A percentile compares a stretch with the other conserved stretches of the same genome.
Conservation (phyloP, 2,113 vertebrate genomes). For the Paraplagusia blochii region DNA sequence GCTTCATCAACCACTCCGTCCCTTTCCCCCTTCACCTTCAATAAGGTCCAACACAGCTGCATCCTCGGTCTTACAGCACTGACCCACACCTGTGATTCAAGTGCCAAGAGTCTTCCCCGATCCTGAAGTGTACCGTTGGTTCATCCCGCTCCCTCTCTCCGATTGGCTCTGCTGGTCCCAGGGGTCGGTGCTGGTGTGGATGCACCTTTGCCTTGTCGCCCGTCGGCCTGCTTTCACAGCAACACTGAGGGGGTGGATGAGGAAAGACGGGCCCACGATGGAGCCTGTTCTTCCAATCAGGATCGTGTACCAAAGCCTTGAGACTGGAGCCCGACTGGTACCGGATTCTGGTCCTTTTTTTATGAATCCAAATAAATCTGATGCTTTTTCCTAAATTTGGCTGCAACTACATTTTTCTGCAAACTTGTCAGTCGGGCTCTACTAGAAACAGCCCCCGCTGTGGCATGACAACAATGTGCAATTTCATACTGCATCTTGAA, state of each 20-base stretch:
- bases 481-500: constrained; percentile 71
- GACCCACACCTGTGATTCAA: constrained; percentile 69
- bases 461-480: constrained; percentile 66
- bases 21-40: constrained; percentile 19
- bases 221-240: not conserved
- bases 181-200: constrained; percentile 32
- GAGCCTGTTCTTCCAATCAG: constrained; percentile 72
- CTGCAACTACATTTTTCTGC: too few relatives aligned
- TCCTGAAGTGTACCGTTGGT: constrained; percentile 65
- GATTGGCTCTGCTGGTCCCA: constrained; percentile 34
- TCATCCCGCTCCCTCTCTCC: constrained; percentile 43
- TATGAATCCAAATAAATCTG: not conserved
- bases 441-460: constrained; percentile 59
- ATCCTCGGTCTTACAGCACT: constrained; percentile 54
- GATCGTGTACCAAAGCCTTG: constrained; percentile 78
- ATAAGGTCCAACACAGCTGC: constrained; percentile 43
- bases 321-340: constrained; percentile 7
- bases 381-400: not conserved
- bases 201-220: constrained; percentile 16
- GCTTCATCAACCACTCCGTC: constrained; percentile 5
- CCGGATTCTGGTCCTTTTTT: not conserved
- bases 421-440: not conserved
- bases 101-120: constrained; percentile 73
- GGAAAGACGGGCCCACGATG: constrained; percentile 11
- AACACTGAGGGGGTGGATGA: not conserved